phyloP scores from a whole-genome alignment of 2,113 vertebrate genomes.

The Tricholaema leucomelas region DNA sequence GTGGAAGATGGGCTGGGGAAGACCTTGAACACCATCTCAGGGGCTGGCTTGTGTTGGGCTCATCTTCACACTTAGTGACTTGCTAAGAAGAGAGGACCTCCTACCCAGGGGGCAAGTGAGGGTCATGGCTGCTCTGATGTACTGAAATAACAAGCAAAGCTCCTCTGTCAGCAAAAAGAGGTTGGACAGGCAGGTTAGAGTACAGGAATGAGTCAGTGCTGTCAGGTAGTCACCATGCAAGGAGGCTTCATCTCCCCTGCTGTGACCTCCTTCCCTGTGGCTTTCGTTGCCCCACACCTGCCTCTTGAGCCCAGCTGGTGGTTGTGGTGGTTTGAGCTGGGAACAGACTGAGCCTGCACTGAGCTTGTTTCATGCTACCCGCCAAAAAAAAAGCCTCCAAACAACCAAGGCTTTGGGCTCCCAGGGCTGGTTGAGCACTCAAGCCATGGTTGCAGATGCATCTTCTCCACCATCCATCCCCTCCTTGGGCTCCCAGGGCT shows the following conservation, averaged over 20 bases:
- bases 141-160: background rate
- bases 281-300: background rate
- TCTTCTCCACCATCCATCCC: background rate
- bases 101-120: background rate
- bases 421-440: too few relatives aligned
- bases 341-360: background rate
- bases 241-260: background rate
- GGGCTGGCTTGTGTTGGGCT: fast-evolving
- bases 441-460: too few relatives aligned
- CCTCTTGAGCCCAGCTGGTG: background rate
- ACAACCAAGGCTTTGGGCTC: fast-evolving
- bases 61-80: background rate
- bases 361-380: background rate
- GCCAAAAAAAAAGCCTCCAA: background rate
- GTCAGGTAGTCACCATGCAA: fast-evolving
- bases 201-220: background rate
- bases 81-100: background rate
- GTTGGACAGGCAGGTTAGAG: background rate
- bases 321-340: background rate
- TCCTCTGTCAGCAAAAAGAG: background rate
- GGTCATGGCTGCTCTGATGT: background rate
- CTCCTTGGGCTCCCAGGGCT: background rate
- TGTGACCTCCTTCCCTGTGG: fast-evolving
- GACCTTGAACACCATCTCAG: background rate
- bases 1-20: background rate